Base-by-base conservation (phyloP, 2,888 invertebrate species). In the Drosophila pseudotalamancana region DNA sequence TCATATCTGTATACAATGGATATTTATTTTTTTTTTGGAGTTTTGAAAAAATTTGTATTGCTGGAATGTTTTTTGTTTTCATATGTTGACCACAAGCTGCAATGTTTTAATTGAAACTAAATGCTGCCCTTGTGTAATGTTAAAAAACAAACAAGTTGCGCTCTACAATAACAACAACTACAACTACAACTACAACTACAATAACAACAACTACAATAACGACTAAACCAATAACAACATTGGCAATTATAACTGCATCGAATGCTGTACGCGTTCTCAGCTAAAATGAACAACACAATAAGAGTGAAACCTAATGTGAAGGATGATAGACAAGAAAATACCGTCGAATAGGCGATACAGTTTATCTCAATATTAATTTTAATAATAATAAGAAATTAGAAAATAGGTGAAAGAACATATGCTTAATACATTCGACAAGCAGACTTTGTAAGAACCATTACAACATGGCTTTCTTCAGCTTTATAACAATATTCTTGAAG, bases 71-170 rank as follows among this genome's bases (percentile, higher is more conserved):
- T 74, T 79, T 56, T 87, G 74, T 73, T 56, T 57, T 60, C 48
- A 43, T 55, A 35, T 45, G 49, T 48, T 45, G 60, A 71, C 88
- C 84, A 64, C 87, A 81, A 81, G 82, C 78, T 87, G 81, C 85
- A 81, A 81, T 88, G 87, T 83, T 79, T 83, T 86, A 88, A 83
- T 83, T 83, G 83, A 86, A 83, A 83, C 87, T 83, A 83, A 83
- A 83, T 88, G 88, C 74, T 67, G 74, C 87, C 80, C 84, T 67
- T 68, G 83, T 88, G 87, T 70, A 84, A 72, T 74, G 86, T 53
- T 35, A 54, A 78, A 85, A 78, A 72, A 72, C 59, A 63, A 79
- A 75, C 83, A 82, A 71, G 80, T 54, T 34, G 56, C 39, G 31
- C 55, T 40, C 56, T 3, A 21, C 35, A 60, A 35, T 21, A 50